Conservation (phyloP, 2,113 vertebrate genomes). For the Rhea americana region DNA sequence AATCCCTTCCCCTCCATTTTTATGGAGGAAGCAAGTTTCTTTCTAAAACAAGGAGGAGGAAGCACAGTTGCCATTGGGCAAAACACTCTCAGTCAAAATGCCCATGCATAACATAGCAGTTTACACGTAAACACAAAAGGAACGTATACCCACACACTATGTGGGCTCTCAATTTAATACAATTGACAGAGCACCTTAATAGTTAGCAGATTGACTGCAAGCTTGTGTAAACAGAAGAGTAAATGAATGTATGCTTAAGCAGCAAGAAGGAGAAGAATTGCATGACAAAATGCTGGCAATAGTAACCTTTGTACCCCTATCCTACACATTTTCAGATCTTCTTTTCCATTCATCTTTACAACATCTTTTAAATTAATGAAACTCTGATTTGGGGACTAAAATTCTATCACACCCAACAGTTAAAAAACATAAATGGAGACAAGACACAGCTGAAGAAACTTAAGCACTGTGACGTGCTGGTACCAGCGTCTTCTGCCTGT, state of each 20-base stretch:
- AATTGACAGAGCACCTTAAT: not conserved
- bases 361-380: not conserved
- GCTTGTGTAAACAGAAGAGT: not conserved
- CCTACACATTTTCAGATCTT: not conserved
- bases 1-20: not conserved
- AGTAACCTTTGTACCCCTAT: not conserved
- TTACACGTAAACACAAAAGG: not conserved
- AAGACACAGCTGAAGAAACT: not conserved
- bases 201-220: not conserved
- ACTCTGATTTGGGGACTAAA: not conserved
- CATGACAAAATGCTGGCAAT: not conserved
- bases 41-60: not conserved
- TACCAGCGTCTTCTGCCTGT: not conserved
- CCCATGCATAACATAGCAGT: fast-evolving
- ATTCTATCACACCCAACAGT: not conserved
- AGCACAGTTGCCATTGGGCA: not conserved
- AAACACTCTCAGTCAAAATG: not conserved
- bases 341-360: not conserved
- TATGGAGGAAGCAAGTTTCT: too few species aligned
- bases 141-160: not conserved
- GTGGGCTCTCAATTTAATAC: not conserved
- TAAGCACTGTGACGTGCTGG: not conserved
- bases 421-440: not conserved
- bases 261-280: not conserved
- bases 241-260: not conserved